Evolutionary conservation across 2,888 invertebrate species (phyloP).

Genomic region (Saturnia japonica): DNA sequence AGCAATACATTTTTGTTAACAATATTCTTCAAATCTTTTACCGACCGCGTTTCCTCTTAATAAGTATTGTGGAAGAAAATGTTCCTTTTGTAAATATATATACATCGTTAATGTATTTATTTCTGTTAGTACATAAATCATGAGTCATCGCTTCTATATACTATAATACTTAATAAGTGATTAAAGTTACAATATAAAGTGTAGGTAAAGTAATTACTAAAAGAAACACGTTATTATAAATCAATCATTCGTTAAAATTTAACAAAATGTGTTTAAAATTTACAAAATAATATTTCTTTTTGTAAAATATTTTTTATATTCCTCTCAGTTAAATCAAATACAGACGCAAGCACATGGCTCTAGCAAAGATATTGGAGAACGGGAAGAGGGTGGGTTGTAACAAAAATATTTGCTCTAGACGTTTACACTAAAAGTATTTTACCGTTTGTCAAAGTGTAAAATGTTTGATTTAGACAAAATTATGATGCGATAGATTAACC

Average conservation of each 20-base stretch:
- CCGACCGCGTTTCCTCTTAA: not conserved
- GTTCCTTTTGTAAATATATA: not conserved
- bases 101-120: not conserved
- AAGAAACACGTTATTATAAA: not conserved
- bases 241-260: not conserved
- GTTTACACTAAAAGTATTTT: too few species aligned
- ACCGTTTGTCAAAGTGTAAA: too few species aligned
- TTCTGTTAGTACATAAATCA: slow-evolving; percentile 9
- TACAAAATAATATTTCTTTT: not conserved
- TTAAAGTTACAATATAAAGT: slow-evolving; percentile 6
- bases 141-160: slow-evolving; percentile 15
- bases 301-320: not conserved
- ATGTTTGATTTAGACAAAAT: not conserved
- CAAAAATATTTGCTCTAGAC: too few species aligned
- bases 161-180: slow-evolving; percentile 13
- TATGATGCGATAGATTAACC: not conserved
- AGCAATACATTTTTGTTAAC: too few species aligned
- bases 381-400: too few species aligned
- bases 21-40: too few species aligned
- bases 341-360: too few species aligned
- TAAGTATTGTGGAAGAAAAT: slow-evolving; percentile 3
- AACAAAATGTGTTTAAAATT: not conserved
- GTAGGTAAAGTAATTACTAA: not conserved
- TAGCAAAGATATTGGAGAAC: too few species aligned
- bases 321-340: too few species aligned